Base-by-base conservation (phyloP, 2,113 vertebrate species). In the Greenwoodochromis staneri region DNA sequence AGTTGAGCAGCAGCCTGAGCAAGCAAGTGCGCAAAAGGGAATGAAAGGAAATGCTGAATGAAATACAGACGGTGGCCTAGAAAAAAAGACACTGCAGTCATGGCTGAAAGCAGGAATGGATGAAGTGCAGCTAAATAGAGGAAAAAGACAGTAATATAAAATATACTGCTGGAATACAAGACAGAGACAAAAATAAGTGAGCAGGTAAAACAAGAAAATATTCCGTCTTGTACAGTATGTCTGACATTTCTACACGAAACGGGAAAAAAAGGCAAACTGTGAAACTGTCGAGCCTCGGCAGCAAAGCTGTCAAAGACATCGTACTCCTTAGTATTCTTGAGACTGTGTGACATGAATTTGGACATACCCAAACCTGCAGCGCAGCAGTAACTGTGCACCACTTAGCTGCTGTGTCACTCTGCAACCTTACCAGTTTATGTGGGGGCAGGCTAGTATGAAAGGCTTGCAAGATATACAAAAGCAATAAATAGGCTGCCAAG, bases 251-350 rank as follows among this genome's bases (percentile, higher is more conserved):
- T 87, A 85, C 88, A 89, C 53, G 47, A 83, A 6, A 76, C 17
- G 0, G 59, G 2, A 2, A 9, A 38, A 83, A 83, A 76, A 71
- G 49, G 55, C 82, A 8, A 91, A 87, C 88, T 87, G 82, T 84
- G 86, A 78, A 85, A 55, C 81, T 84, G 92, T 83, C 21, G 16
- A 59, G 91, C 14, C 55, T 34, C 17, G 2, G 86, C 82, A 71
- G 85, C 83, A 54, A 84, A 86, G 82, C 90, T 94, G 92, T 93
- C 91, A 92, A 14, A 93, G 59, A 57, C 57, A 57, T 51, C 57
- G 91, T 49, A 54, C 73, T 91, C 80, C 88, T 90, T 86, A 87
- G 87, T 85, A 87, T 90, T 80, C 90, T 89, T 81, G 34, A 80
- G 63, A 91, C 90, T 71, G 42, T 80, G 59, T 90, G 91, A 90